phyloP scores from a whole-genome alignment of 2,797 vertebrate genomes.

The Oceanodroma leucorhoa region DNA sequence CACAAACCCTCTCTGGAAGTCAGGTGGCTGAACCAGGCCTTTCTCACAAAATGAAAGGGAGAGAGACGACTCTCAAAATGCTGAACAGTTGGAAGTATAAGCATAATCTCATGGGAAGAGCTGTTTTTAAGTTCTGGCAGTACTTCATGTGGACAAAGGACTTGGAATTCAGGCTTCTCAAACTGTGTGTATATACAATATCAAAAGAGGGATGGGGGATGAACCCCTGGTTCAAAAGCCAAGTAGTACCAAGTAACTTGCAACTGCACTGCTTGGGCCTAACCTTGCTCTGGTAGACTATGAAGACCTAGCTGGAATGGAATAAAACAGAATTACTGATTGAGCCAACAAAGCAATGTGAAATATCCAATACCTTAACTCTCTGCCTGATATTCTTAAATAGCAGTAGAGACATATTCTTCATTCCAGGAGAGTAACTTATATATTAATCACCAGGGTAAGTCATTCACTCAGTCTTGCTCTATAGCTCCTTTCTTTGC shows the following conservation, averaged over 20 bases:
- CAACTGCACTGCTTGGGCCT: background rate
- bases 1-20: background rate
- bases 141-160: background rate
- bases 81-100: background rate
- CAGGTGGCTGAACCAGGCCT: background rate
- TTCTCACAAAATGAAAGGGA: background rate
- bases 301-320: background rate
- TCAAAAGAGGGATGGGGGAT: background rate
- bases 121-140: background rate
- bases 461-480: background rate
- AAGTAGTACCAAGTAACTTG: background rate
- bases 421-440: background rate
- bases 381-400: background rate
- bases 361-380: background rate
- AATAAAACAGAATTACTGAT: background rate
- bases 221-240: background rate
- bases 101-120: background rate
- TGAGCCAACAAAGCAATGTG: background rate
- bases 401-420: background rate
- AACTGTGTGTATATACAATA: fast-evolving
- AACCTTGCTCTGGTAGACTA: background rate
- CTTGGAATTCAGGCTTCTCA: background rate
- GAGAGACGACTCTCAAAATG: background rate
- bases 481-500: background rate
- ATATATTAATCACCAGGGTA: background rate